Evolutionary conservation across 2,888 invertebrate genomes (phyloP), one percentile per base, ranked within the genome.

Genomic region (Apoderus coryli): DNA sequence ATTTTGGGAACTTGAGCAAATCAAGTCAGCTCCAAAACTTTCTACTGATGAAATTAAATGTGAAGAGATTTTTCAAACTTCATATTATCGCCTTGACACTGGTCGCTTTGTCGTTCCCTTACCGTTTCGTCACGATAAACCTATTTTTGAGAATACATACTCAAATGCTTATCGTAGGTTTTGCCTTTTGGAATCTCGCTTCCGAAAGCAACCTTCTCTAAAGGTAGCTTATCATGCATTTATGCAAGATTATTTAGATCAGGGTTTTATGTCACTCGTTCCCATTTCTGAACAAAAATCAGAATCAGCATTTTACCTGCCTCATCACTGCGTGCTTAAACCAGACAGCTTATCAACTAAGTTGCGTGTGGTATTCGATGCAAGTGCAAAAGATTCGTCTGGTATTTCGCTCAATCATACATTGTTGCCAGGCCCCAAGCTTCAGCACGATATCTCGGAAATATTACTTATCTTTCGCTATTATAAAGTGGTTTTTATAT

Each of bases 311-410:
- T n/a, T 36, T 24, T 41, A 37, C 26, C 19, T 45, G 4, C 44
- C 45, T 4, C 44, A 45, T 34, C 41, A 43, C 12, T 29, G 36
- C 9, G 42, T 44, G 5, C 5, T 37, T 2, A 40, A 41, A 14
- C 31, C 39, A 10, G 27, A 33, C 3, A 39, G 39, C 22, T 16
- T 23, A 24, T 41, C 43, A 6, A 44, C 41, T 1, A n/a, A n/a
- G n/a, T n/a, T n/a, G n/a, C 28, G 39, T 4, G 40, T 43, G 2
- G 43, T 44, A 2, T 46, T 44, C 22, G 36, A 46, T 30, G 40
- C 33, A 6, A 42, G 41, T 7, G 22, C 36, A 2, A 27, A 26
- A 16, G 29, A 35, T 16, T 12, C 27, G 4, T 25, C 12, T 11
- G 36, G 36, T 2, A n/a, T n/a, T n/a, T 39, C 37, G 2, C 28